Evolutionary conservation across 1,140 invertebrate genomes (phyloP).

Genomic region (Scaptomyza pallida): DNA sequence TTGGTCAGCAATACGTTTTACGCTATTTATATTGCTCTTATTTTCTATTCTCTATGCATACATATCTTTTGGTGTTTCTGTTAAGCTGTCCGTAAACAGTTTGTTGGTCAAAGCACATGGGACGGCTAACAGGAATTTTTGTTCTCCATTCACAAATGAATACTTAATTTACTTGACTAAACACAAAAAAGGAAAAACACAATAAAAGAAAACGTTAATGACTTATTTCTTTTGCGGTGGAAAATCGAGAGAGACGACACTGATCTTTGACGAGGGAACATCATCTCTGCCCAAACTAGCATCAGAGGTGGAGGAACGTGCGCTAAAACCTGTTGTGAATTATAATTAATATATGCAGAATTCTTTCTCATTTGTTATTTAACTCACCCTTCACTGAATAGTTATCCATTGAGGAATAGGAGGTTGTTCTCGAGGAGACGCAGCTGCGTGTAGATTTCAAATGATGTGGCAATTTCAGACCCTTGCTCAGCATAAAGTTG

Average conservation of each 20-base stretch:
- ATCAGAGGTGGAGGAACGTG: slow-evolving; percentile 54
- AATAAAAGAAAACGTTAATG: neutral
- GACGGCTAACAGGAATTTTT: neutral
- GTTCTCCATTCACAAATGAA: neutral
- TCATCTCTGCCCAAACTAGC: slow-evolving; percentile 53
- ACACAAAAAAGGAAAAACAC: no score
- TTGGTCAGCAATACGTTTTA: slow-evolving; percentile 26
- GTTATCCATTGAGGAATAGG: slow-evolving; percentile 55
- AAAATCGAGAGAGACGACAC: slow-evolving; percentile 69
- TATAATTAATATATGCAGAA: neutral
- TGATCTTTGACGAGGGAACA: slow-evolving; percentile 34
- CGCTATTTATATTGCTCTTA: slow-evolving; percentile 52
- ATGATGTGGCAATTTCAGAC: slow-evolving; percentile 71
- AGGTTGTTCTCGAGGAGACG: slow-evolving; percentile 59
- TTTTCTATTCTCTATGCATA: slow-evolving; percentile 19
- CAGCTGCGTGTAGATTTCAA: slow-evolving; percentile 63
- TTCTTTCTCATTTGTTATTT: no score
- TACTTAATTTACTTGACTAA: neutral
- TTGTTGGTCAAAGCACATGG: slow-evolving; percentile 47
- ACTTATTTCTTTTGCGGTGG: slow-evolving; percentile 41
- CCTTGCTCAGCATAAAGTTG: slow-evolving; percentile 62
- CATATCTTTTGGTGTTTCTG: slow-evolving; percentile 50
- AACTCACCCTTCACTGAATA: slow-evolving; percentile 46
- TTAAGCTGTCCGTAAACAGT: slow-evolving; percentile 64
- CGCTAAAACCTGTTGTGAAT: slow-evolving; percentile 29